Percentiles rank a stretch among this genome's conserved stretches.
Evolutionary conservation across 2,113 vertebrate species (phyloP).

Genomic region (Sialia sialis): DNA sequence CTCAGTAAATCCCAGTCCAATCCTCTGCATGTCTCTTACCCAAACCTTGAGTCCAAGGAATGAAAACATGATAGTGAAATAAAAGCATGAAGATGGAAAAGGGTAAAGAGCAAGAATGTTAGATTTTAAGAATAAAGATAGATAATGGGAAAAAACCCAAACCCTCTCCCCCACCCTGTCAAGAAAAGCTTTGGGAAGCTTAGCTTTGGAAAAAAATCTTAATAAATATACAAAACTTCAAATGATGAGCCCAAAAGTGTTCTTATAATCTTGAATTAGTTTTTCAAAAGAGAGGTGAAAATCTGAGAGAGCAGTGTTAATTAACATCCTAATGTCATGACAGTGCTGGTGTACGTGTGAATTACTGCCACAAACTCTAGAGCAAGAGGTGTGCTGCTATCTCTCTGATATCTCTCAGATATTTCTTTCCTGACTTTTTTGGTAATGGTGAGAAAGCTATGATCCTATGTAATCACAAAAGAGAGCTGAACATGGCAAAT

Average conservation of each 20-base stretch:
- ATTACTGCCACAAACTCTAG: background rate
- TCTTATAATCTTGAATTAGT: background rate
- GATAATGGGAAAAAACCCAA: background rate
- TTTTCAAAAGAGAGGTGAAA: background rate
- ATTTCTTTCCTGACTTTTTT: background rate
- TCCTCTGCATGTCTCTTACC: background rate
- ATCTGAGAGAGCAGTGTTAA: background rate
- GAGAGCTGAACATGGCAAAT: background rate
- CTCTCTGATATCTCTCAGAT: background rate
- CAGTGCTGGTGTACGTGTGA: background rate
- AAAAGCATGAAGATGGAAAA: background rate
- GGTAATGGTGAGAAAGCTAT: background rate
- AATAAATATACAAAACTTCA: background rate
- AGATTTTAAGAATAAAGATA: background rate
- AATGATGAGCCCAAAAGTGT: background rate
- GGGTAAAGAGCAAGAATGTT: background rate
- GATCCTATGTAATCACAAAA: background rate
- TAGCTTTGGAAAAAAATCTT: background rate
- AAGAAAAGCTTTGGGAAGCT: background rate
- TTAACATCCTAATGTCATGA: background rate
- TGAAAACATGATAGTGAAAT: background rate
- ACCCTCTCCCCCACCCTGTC: rapidly evolving
- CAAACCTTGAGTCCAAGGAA: background rate
- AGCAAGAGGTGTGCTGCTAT: background rate
- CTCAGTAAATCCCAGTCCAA: background rate